Evolutionary conservation across 2,113 vertebrate genomes (phyloP).

Genomic region (Sphyrna mokarran): DNA sequence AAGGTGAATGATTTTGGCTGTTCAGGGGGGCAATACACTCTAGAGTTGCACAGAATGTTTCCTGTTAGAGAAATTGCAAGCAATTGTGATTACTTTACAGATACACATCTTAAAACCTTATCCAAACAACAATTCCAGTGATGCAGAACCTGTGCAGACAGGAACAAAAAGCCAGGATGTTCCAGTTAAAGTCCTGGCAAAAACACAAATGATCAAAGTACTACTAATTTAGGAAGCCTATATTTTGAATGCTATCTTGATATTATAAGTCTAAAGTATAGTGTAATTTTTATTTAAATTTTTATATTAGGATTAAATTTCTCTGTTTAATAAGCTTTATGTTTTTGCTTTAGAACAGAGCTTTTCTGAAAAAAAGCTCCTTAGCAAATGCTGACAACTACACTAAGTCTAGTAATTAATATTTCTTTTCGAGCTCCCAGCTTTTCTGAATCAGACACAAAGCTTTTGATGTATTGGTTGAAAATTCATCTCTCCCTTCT

Average conservation of each 20-base stretch:
- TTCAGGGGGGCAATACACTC: neutral
- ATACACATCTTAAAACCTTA: slow-evolving; percentile 7
- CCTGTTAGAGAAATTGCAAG: neutral
- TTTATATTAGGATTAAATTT: neutral
- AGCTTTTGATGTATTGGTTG: slow-evolving; percentile 3
- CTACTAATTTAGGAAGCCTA: neutral
- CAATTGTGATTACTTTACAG: neutral
- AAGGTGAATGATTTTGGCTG: slow-evolving; percentile 26
- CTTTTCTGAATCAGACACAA: neutral
- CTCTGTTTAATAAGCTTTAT: neutral
- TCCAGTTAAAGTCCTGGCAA: neutral
- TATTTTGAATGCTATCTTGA: neutral
- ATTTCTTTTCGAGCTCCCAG: neutral
- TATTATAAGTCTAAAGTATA: neutral
- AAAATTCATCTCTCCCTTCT: slow-evolving; percentile 29
- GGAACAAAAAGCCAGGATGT: neutral
- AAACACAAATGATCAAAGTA: neutral
- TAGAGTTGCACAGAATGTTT: slow-evolving; percentile 7
- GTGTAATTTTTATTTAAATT: neutral
- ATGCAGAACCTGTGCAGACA: neutral
- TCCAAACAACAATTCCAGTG: neutral
- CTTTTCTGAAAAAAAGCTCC: neutral
- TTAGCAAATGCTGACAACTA: neutral
- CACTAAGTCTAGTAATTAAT: slow-evolving; percentile 4
- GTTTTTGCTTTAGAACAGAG: neutral